Evolutionary conservation across 2,113 vertebrate genomes (phyloP), one percentile per base, ranked within the genome.

Genomic region (Anser brachyrhynchus): DNA sequence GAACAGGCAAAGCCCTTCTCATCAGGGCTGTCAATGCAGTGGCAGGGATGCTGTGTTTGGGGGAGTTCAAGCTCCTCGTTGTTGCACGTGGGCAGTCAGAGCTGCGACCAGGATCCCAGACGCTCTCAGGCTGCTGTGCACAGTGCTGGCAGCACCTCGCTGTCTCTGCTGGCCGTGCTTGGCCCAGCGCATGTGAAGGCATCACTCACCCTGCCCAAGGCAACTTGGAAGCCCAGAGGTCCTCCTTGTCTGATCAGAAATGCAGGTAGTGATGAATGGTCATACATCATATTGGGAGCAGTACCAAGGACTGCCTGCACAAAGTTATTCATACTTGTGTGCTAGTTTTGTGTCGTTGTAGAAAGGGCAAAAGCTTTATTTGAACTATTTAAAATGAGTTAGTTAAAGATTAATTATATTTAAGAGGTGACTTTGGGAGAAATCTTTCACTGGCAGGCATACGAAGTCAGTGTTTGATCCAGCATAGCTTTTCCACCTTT

Each of bases 111-210:
- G n/a, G 49, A 70, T 71, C 64, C 41, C 69, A n/a, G 44, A 11
- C 2, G 49, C 33, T 43, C 64, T 52, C 3, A 0, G 20, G 18
- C 10, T 11, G 55, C 54, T 41, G 61, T n/a, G 44, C 20, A 6
- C 23, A 28, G 39, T 5, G 12, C 11, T 3, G 0, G n/a, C 39
- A 86, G 14, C 10, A 12, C 59, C 25, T 69, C 8, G 0, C 41
- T 39, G 2, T 33, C 29, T 85, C 39, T 44, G 25, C 49, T 58
- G 39, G 5, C 19, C 55, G 4, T 26, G 2, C 14, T 16, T 35
- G 26, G 25, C 35, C n/a, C 26, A 35, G 3, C 21, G 18, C 7
- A 11, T 29, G 14, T 29, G 14, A 8, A 39, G 11, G 10, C 35
- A 65, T 11, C 64, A 9, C 39, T 75, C 23, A n/a, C 3, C 46